phyloP scores from a whole-genome alignment of 2,113 vertebrate species.

The Paralichthys olivaceus region DNA sequence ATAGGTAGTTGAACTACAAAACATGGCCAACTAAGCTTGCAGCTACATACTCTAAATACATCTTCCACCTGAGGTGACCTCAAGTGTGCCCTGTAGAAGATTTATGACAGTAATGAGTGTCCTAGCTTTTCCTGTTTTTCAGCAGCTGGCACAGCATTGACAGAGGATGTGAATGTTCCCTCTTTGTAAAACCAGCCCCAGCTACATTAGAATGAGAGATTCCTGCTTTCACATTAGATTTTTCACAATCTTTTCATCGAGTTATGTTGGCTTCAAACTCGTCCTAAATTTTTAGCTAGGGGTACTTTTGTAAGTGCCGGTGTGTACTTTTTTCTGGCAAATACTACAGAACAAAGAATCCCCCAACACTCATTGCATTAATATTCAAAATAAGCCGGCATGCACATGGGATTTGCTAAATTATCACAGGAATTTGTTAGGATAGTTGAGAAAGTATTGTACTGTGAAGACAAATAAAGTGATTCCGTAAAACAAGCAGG shows the following conservation, averaged over 20 bases:
- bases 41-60: no score
- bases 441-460: slow-evolving; percentile 18
- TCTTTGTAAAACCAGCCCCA: slow-evolving; percentile 29
- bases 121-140: neutral
- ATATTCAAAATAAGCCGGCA: slow-evolving; percentile 29
- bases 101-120: neutral
- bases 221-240: slow-evolving; percentile 21
- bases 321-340: slow-evolving; percentile 14
- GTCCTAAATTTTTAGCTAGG: no score
- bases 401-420: slow-evolving; percentile 5
- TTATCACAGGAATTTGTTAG: neutral
- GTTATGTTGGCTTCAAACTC: no score
- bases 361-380: neutral
- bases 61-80: no score
- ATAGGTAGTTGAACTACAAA: neutral
- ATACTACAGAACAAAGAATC: slow-evolving; percentile 1
- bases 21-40: neutral
- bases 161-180: neutral
- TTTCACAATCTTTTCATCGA: neutral
- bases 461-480: slow-evolving; percentile 33
- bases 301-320: no score
- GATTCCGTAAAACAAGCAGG: slow-evolving; percentile 36
- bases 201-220: neutral
- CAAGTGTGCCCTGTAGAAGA: neutral
- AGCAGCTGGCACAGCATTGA: slow-evolving; percentile 1